A percentile compares a stretch with the other conserved stretches of the same genome.
Conservation (phyloP, 1,140 invertebrate species). For the Lethrus apterus region DNA sequence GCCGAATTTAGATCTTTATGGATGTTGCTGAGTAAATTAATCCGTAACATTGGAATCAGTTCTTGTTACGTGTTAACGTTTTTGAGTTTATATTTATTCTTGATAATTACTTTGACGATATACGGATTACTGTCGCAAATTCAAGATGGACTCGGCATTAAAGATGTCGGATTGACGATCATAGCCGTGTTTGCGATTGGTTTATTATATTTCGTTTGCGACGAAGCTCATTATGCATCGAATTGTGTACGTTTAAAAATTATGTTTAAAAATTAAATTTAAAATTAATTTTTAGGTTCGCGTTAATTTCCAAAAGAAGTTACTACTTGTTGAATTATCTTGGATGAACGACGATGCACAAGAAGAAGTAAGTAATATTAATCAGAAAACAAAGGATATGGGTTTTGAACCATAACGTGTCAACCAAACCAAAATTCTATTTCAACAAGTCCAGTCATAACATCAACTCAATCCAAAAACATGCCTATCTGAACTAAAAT, state of each 20-base stretch:
- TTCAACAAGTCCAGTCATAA: neutral
- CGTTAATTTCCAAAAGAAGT: slow-evolving; percentile 60
- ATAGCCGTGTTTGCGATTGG: slow-evolving; percentile 53
- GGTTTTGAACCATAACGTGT: too few relatives aligned
- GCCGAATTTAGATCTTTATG: slow-evolving; percentile 56
- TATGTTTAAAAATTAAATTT: neutral
- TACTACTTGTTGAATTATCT: slow-evolving; percentile 57
- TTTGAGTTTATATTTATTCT: slow-evolving; percentile 56
- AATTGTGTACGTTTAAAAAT: slow-evolving; percentile 31
- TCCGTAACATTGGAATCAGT: slow-evolving; percentile 52
- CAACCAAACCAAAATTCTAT: too few relatives aligned
- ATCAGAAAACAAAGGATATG: neutral
- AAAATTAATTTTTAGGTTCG: slow-evolving; percentile 43
- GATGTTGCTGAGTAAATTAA: slow-evolving; percentile 55
- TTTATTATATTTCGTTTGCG: slow-evolving; percentile 57
- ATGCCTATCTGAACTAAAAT: neutral
- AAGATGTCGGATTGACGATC: slow-evolving; percentile 56
- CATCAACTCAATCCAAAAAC: neutral
- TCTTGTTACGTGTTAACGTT: slow-evolving; percentile 56
- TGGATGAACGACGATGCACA: slow-evolving; percentile 46
- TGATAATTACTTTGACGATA: slow-evolving; percentile 59
- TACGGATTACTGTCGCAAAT: slow-evolving; percentile 60
- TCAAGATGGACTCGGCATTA: slow-evolving; percentile 57
- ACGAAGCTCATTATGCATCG: slow-evolving; percentile 59
- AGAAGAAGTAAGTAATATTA: slow-evolving; percentile 31